phyloP scores from a whole-genome alignment of 2,888 invertebrate genomes.

The Acanthosepion esculentum region DNA sequence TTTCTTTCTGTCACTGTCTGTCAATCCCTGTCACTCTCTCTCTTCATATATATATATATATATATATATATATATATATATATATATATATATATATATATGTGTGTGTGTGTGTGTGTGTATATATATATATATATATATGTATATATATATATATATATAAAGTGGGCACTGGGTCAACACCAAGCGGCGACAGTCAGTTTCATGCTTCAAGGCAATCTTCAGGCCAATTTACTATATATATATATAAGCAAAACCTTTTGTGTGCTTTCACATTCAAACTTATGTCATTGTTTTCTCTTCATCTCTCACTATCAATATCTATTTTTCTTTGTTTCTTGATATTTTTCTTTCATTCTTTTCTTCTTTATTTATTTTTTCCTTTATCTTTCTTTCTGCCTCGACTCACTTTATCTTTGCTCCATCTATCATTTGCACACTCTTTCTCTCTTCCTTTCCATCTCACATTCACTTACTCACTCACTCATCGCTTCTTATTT shows the following conservation, averaged over 20 bases:
- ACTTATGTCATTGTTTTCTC: background rate
- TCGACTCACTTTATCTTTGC: background rate
- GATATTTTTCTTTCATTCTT: background rate
- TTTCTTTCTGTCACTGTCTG: background rate
- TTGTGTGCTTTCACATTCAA: too few species aligned
- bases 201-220: too few species aligned
- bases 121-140: too few species aligned
- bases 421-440: background rate
- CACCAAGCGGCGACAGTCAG: too few species aligned
- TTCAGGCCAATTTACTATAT: too few species aligned
- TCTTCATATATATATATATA: too few species aligned
- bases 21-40: background rate
- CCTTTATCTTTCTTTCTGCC: background rate
- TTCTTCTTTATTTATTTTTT: background rate
- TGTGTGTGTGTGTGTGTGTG: too few species aligned
- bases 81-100: too few species aligned
- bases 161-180: too few species aligned
- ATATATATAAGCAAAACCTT: too few species aligned
- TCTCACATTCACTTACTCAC: background rate
- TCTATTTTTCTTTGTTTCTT: background rate
- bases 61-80: too few species aligned
- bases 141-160: too few species aligned
- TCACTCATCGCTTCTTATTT: background rate
- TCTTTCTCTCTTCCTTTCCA: background rate
- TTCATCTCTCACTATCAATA: background rate